Percentiles rank a stretch among this genome's conserved stretches.
These are phyloP conservation scores for Sylvia atricapilla DNA, from an alignment of 2,113 vertebrate genomes.

Conservation along the genomic window DNA sequence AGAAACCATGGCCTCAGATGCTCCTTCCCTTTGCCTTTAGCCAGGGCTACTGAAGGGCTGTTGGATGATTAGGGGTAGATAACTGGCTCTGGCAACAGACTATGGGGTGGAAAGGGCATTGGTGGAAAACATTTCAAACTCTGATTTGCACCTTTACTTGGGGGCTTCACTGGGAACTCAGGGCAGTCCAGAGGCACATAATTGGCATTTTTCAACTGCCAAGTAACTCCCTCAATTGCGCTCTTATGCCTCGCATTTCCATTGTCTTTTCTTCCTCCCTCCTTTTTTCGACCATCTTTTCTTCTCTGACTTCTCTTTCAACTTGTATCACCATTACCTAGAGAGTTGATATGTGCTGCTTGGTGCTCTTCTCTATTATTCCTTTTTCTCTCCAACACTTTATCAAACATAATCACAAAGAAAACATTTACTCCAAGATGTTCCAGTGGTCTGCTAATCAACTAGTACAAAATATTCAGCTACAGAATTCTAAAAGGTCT, in stretches of 20 bases:
- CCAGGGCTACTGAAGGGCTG: background rate
- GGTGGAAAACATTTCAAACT: background rate
- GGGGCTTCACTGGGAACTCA: background rate
- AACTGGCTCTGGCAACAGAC: background rate
- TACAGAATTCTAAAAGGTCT: background rate
- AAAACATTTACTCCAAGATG: background rate
- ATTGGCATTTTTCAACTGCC: background rate
- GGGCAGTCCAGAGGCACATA: background rate
- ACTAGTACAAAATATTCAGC: background rate
- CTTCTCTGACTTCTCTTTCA: background rate
- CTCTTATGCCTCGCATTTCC: background rate
- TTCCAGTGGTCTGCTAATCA: background rate
- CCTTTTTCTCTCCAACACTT: background rate
- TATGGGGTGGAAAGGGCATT: background rate
- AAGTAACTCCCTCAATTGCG: background rate
- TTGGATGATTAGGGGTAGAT: background rate
- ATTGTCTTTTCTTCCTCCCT: background rate
- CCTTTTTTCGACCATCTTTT: background rate
- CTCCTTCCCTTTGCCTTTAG: background rate
- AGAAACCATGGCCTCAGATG: background rate
- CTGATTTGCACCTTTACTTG: background rate
- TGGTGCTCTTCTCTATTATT: background rate
- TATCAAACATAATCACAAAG: background rate
- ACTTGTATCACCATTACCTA: background rate
- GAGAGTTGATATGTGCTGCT: fast-evolving